phyloP scores from a whole-genome alignment of 2,113 vertebrate genomes.

The Ptilorrhoa leucosticta region DNA sequence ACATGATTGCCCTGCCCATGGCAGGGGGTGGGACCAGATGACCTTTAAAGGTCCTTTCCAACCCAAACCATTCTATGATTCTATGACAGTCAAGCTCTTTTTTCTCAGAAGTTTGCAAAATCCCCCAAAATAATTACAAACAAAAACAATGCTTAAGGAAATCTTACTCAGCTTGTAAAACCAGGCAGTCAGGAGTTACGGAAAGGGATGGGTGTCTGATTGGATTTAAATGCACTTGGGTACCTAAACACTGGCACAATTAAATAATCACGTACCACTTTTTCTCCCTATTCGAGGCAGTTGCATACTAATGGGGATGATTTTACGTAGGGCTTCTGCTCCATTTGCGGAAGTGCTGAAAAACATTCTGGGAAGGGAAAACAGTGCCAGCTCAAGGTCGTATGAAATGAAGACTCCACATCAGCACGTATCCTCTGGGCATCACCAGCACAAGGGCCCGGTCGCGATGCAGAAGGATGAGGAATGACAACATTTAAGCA shows the following conservation, averaged over 20 bases:
- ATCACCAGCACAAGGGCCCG: background rate
- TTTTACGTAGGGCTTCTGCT: background rate
- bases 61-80: background rate
- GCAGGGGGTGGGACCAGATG: background rate
- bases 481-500: background rate
- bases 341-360: background rate
- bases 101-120: background rate
- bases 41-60: background rate
- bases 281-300: background rate
- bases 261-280: background rate
- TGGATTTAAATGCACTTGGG: background rate
- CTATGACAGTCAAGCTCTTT: background rate
- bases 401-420: background rate
- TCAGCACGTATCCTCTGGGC: rapidly evolving
- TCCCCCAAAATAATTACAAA: background rate
- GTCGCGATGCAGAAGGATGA: background rate
- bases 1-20: background rate
- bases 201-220: background rate
- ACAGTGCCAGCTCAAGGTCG: background rate
- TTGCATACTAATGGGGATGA: background rate
- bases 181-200: background rate
- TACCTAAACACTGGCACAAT: background rate
- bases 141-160: background rate
- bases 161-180: background rate
- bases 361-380: background rate